Evolutionary conservation across 2,113 vertebrate genomes (phyloP).

Genomic region (Anoplopoma fimbria): DNA sequence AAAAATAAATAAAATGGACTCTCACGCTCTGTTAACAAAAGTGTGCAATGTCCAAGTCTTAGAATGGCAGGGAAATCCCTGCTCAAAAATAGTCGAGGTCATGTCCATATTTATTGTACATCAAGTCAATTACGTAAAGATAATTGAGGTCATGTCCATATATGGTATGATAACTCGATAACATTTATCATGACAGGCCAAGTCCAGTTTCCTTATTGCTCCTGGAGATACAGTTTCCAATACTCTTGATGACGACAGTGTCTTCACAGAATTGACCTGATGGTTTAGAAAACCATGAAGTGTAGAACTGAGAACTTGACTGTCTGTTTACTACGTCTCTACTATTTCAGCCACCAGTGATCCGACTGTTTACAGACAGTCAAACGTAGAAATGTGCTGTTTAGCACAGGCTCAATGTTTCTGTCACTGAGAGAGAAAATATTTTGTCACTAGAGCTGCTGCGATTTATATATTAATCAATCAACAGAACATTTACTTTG

Average conservation of each 20-base stretch:
- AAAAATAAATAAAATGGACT: no score
- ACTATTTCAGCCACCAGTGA: constrained; percentile 2
- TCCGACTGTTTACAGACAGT: constrained; percentile 21
- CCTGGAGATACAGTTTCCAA: not conserved
- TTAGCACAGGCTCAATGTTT: not conserved
- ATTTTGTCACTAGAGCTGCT: not conserved
- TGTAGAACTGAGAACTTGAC: not conserved
- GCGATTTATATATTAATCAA: not conserved
- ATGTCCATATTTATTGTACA: no score
- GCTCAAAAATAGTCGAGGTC: no score
- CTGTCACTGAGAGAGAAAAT: not conserved
- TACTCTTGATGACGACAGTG: no score
- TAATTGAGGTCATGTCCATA: no score
- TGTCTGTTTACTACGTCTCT: not conserved
- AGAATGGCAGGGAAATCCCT: no score
- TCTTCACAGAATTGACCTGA: not conserved
- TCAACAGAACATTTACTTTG: not conserved
- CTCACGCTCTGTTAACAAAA: no score
- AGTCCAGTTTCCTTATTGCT: not conserved
- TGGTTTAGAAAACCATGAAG: not conserved
- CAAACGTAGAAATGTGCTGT: not conserved
- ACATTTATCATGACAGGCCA: no score
- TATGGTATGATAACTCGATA: no score
- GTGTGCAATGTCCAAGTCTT: no score
- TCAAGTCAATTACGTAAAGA: no score